Base-by-base conservation (phyloP, 2,888 invertebrate species). In the Scaptomyza caliginosa region DNA sequence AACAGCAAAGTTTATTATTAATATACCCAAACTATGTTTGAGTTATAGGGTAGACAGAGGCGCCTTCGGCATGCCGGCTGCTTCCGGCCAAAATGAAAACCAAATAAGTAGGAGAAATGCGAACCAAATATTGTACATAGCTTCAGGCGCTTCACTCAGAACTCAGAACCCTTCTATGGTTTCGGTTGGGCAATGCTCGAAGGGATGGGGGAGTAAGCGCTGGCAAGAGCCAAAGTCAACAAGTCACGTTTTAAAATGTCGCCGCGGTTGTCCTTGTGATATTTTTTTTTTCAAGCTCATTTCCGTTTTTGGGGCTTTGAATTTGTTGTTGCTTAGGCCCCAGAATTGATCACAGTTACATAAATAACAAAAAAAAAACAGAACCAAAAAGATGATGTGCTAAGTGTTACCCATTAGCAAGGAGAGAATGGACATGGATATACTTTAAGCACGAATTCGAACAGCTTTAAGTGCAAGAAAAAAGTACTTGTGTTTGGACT, bases 181-280 rank as follows among this genome's bases (percentile, higher is more conserved):
- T 5, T 3, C 11, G 6, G 3, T n/a, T 34, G 32, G 13, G 32
- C 0, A 34, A 34, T 0, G 13, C 3, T n/a, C n/a, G 1, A 5
- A 40, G 13, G 8, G 2, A 8, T 21, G 24, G 6, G 16, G n/a
- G 23, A 10, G 2, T n/a, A 32, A 34, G 42, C 30, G 11, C 19
- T 34, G 49, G 11, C 26, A 38, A 52, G 54, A 34, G 42, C 40
- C 34, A 55, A 60, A 54, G 76, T 49, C 56, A 56, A 63, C 67
- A 70, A 74, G 68, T 74, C 79, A 79, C 74, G 80, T 80, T 80
- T 71, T 66, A 83, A 78, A 57, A 70, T 84, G 77, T 76, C 77
- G 67, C 67, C 84, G 84, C 73, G 84, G 81, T 77, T 68, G 65
- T 70, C 62, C 56, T 67, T 67, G 49, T 68, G 60, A 68, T 70